Evolutionary conservation across 2,888 invertebrate genomes (phyloP).

Genomic region (Drosophila kambysellisi): DNA sequence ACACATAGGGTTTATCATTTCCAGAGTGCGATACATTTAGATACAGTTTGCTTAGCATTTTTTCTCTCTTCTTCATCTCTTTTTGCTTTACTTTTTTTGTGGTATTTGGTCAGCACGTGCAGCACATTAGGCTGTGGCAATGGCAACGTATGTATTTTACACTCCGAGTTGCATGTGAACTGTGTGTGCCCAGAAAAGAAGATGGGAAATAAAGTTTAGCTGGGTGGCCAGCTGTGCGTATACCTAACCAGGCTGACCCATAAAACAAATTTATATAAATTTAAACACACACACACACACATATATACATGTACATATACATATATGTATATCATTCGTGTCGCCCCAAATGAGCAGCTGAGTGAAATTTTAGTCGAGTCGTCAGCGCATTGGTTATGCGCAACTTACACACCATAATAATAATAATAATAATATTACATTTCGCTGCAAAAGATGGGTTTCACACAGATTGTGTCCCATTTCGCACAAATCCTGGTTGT

Average conservation of each 20-base stretch:
- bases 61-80: conserved; percentile 10
- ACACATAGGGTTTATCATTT: conserved; percentile 72
- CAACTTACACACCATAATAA: conserved; percentile 62
- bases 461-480: conserved; percentile 47
- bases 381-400: conserved; percentile 58
- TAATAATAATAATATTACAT: conserved; percentile 61
- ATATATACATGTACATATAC: background rate
- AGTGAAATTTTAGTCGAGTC: conserved; percentile 60
- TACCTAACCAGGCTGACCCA: conserved; percentile 62
- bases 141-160: conserved; percentile 51
- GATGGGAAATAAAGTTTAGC: conserved; percentile 41
- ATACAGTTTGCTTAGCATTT: conserved; percentile 26
- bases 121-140: conserved; percentile 62
- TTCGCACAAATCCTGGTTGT: conserved; percentile 11
- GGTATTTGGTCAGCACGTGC: conserved; percentile 65
- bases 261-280: conserved; percentile 44
- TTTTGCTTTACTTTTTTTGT: conserved; percentile 23
- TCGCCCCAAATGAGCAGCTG: conserved; percentile 51
- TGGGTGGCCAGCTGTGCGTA: conserved; percentile 61
- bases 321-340: conserved; percentile 24
- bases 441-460: conserved; percentile 18
- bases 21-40: conserved; percentile 56
- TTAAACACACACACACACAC: background rate
- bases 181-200: background rate
- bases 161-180: conserved; percentile 42